These are phyloP conservation scores for Amphipyra berbera DNA, from an alignment of 2,888 invertebrate species.

Conservation along the genomic window DNA sequence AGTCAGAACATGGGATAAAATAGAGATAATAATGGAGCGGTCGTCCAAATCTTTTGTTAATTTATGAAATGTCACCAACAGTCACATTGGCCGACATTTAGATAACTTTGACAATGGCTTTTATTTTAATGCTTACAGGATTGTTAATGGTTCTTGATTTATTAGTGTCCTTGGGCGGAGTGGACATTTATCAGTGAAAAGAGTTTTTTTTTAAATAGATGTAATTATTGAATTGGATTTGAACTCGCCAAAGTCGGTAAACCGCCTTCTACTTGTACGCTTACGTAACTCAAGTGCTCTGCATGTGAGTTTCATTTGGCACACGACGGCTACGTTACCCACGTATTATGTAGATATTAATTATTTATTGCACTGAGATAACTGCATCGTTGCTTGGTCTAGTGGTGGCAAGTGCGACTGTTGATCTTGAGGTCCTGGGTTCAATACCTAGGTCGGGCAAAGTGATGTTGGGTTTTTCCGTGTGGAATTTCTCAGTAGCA, in stretches of 20 bases:
- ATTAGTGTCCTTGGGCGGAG: not conserved
- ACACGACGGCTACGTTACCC: slow-evolving; percentile 58
- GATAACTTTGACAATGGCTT: slow-evolving; percentile 33
- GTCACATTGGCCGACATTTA: slow-evolving; percentile 34
- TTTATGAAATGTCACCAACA: slow-evolving; percentile 39
- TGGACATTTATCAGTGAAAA: slow-evolving; percentile 54
- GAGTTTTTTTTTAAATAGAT: slow-evolving; percentile 36
- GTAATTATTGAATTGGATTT: slow-evolving; percentile 73
- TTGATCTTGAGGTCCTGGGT: too few relatives aligned
- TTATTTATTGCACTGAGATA: slow-evolving; percentile 37
- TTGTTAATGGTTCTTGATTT: slow-evolving; percentile 14
- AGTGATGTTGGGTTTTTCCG: too few relatives aligned
- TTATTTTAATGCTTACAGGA: slow-evolving; percentile 11
- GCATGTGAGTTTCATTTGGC: slow-evolving; percentile 68
- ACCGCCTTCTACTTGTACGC: slow-evolving; percentile 72
- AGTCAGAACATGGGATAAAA: slow-evolving; percentile 26
- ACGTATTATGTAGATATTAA: slow-evolving; percentile 39
- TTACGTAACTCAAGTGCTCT: slow-evolving; percentile 71
- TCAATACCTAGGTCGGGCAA: too few relatives aligned
- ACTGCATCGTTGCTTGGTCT: too few relatives aligned
- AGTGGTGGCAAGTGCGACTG: too few relatives aligned
- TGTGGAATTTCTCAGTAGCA: too few relatives aligned
- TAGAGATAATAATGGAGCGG: slow-evolving; percentile 30
- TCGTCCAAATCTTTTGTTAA: slow-evolving; percentile 38
- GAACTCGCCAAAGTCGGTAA: slow-evolving; percentile 69